phyloP scores from a whole-genome alignment of 2,113 vertebrate genomes.

The Osmerus mordax region DNA sequence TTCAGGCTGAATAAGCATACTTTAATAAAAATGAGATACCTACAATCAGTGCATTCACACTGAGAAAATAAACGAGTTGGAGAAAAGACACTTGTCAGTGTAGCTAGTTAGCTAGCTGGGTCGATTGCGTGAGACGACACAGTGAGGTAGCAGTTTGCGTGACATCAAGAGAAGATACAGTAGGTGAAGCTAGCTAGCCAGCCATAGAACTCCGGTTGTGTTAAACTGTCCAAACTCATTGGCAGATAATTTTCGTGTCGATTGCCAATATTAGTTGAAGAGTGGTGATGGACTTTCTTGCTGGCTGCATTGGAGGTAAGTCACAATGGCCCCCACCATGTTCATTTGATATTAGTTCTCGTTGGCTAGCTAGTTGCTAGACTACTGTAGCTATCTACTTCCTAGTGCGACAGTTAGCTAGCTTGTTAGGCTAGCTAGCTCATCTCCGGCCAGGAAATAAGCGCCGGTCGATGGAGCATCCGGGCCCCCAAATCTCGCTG shows the following conservation, averaged over 20 bases:
- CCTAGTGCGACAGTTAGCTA: not conserved
- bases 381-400: not conserved
- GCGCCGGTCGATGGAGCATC: too few relatives aligned
- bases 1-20: not conserved
- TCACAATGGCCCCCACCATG: not conserved
- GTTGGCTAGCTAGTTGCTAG: not conserved
- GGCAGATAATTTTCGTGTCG: not conserved
- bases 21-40: not conserved
- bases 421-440: not conserved
- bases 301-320: conserved; percentile 90
- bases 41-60: not conserved
- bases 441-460: not conserved
- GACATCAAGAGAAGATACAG: not conserved
- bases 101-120: not conserved
- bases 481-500: too few relatives aligned
- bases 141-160: not conserved
- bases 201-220: not conserved
- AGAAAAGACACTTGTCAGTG: not conserved
- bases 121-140: not conserved
- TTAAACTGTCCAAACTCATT: not conserved
- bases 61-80: not conserved
- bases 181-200: not conserved
- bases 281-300: conserved; percentile 87
- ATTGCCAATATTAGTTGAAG: conserved; percentile 9
- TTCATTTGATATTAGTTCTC: too few relatives aligned